phyloP scores from a whole-genome alignment of 2,113 vertebrate genomes.

The Motacilla tschutschensis region DNA sequence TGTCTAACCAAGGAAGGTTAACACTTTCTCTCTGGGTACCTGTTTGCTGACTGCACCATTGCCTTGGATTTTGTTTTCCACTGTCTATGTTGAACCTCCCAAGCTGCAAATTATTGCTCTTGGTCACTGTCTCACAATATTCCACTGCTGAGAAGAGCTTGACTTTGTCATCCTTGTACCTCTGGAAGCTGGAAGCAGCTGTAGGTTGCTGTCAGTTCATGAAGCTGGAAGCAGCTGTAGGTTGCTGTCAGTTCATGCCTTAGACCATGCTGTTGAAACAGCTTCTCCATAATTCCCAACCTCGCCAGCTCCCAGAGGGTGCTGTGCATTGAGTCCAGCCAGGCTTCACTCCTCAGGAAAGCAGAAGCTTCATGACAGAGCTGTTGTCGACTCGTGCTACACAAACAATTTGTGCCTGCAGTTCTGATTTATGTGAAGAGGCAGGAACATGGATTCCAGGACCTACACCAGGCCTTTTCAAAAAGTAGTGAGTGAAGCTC shows the following conservation, averaged over 20 bases:
- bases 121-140: background rate
- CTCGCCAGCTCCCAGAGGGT: background rate
- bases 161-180: background rate
- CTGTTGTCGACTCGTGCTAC: background rate
- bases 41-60: background rate
- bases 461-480: rapidly evolving
- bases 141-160: background rate
- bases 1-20: background rate
- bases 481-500: background rate
- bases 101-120: background rate
- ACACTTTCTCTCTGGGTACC: background rate
- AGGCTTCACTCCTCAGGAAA: background rate
- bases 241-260: background rate
- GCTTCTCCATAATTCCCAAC: background rate
- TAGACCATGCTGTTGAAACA: background rate
- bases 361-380: background rate
- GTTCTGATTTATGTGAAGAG: background rate
- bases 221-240: background rate
- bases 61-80: background rate
- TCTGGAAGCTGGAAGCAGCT: background rate
- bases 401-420: background rate
- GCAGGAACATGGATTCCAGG: background rate
- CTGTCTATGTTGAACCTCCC: background rate
- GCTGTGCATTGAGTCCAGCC: background rate
- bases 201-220: background rate